A percentile compares a stretch with the other conserved stretches of the same genome.
Conservation (phyloP, 2,888 invertebrate genomes). For the Phalangium opilio region DNA sequence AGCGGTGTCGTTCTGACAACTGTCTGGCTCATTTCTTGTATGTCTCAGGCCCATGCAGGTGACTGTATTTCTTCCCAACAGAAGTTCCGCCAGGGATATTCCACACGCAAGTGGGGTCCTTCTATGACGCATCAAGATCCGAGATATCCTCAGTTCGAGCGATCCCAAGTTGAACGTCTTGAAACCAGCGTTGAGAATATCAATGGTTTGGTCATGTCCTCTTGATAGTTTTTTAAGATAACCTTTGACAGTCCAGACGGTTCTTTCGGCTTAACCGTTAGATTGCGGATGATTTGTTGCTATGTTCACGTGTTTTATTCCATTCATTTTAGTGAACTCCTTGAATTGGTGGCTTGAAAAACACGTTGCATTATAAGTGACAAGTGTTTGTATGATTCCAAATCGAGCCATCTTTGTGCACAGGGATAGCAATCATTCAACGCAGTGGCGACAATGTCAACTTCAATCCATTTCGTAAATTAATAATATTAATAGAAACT, state of each 20-base stretch:
- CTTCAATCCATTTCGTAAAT: constrained; percentile 22
- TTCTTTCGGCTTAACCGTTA: constrained; percentile 11
- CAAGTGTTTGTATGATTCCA: constrained; percentile 22
- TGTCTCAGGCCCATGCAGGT: too few species aligned
- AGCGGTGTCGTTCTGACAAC: too few species aligned
- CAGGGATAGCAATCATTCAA: constrained; percentile 19
- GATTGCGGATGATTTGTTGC: constrained; percentile 1
- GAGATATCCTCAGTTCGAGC: too few species aligned
- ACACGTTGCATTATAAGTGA: constrained; percentile 22
- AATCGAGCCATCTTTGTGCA: constrained; percentile 18
- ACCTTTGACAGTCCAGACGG: constrained; percentile 3
- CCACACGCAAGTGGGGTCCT: too few species aligned
- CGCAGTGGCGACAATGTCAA: constrained; percentile 11
- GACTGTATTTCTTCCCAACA: too few species aligned
- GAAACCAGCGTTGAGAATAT: too few species aligned
- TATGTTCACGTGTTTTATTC: constrained; percentile 6
- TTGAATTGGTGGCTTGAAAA: constrained; percentile 23
- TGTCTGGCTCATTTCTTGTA: too few species aligned
- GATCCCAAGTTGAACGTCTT: too few species aligned
- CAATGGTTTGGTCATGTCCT: too few species aligned
- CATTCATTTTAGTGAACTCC: constrained; percentile 12
- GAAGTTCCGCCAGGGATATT: too few species aligned
- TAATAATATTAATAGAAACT: constrained; percentile 22
- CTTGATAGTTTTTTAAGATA: neutral
- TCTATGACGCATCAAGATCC: too few species aligned